A percentile compares a stretch with the other conserved stretches of the same genome.
These are phyloP conservation scores for Drusus annulatus DNA, from an alignment of 1,140 invertebrate species.

Conservation along the genomic window DNA sequence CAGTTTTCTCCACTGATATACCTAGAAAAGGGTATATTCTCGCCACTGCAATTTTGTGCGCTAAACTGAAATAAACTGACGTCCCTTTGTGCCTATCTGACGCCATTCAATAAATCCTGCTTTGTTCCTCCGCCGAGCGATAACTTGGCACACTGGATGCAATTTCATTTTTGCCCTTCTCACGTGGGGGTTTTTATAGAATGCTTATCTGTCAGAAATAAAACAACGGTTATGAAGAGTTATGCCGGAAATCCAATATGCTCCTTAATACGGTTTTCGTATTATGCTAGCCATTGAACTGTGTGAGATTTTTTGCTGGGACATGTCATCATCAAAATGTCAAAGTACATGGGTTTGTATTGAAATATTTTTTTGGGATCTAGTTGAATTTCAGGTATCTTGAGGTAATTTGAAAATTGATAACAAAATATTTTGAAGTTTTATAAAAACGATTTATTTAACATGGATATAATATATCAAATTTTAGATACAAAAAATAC, in stretches of 20 bases:
- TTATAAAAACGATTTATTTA: too few relatives aligned
- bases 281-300: not conserved
- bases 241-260: constrained; percentile 47
- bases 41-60: constrained; percentile 32
- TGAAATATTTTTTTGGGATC: too few relatives aligned
- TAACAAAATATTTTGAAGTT: too few relatives aligned
- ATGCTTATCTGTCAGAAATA: constrained; percentile 44
- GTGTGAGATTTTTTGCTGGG: not conserved
- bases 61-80: constrained; percentile 54
- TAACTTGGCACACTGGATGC: constrained; percentile 51
- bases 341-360: too few relatives aligned
- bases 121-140: constrained; percentile 39
- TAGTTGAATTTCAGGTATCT: too few relatives aligned
- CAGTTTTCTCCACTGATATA: too few relatives aligned
- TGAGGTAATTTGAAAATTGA: too few relatives aligned
- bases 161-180: constrained; percentile 50
- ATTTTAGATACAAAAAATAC: too few relatives aligned
- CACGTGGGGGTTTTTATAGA: constrained; percentile 33
- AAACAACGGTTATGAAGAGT: constrained; percentile 42
- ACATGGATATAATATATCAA: too few relatives aligned
- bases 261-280: not conserved
- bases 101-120: constrained; percentile 53
- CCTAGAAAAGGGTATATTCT: not conserved
- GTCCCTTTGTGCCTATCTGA: constrained; percentile 49
- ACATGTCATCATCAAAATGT: not conserved